phyloP scores from a whole-genome alignment of 2,797 vertebrate genomes.

The Okamejei kenojei region DNA sequence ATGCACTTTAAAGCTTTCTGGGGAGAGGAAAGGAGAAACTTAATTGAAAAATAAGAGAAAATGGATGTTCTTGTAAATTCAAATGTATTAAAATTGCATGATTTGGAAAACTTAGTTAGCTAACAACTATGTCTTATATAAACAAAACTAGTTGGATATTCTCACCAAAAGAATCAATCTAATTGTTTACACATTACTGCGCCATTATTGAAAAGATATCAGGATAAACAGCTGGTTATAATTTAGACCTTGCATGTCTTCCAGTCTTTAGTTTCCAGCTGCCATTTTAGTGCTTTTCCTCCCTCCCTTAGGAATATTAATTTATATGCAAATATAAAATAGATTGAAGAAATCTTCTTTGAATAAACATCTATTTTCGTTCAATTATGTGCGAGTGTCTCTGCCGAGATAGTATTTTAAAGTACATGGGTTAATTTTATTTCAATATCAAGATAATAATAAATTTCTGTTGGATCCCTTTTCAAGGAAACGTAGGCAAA shows the following conservation, averaged over 20 bases:
- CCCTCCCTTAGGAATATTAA: background rate
- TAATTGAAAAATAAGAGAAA: background rate
- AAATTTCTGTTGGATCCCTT: background rate
- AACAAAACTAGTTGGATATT: background rate
- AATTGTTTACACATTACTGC: background rate
- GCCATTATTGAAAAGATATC: background rate
- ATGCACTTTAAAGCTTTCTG: background rate
- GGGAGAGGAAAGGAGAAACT: background rate
- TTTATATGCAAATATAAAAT: background rate
- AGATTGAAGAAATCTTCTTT: background rate
- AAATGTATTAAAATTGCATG: background rate
- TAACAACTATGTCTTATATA: background rate
- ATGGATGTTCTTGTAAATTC: background rate
- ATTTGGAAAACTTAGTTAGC: background rate
- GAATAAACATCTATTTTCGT: background rate
- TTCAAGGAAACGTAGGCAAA: background rate
- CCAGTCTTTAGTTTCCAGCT: slow-evolving; percentile 16
- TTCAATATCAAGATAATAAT: background rate
- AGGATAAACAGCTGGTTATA: slow-evolving; percentile 26
- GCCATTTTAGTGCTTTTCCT: background rate
- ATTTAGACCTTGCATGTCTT: slow-evolving; percentile 19
- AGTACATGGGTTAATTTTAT: background rate
- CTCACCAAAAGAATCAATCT: background rate
- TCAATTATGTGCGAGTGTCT: background rate
- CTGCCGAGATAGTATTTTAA: background rate